Conservation (phyloP, 2,797 vertebrate species). For the Champsocephalus esox region DNA sequence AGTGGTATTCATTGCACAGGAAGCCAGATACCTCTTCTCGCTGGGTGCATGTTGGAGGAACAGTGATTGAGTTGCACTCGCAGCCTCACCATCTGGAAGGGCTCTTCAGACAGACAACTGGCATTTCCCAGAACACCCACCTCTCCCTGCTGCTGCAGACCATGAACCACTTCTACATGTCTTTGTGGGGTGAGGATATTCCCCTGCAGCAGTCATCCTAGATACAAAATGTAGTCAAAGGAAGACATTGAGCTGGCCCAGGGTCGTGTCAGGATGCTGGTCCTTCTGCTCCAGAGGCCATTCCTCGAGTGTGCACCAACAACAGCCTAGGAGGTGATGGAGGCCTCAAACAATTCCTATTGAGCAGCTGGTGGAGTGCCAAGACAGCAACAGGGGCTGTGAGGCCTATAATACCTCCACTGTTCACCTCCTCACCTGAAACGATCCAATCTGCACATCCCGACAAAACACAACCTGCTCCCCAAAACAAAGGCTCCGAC, state of each 20-base stretch:
- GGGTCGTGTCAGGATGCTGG: conserved; percentile 19
- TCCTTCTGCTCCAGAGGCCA: conserved; percentile 20
- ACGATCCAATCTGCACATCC: conserved; percentile 36
- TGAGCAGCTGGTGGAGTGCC: conserved; percentile 42
- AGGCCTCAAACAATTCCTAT: conserved; percentile 26
- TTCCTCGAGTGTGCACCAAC: conserved; percentile 24
- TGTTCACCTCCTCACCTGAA: conserved; percentile 46
- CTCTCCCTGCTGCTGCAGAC: conserved; percentile 43
- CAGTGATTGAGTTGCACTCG: conserved; percentile 64
- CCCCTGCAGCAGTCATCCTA: conserved; percentile 2
- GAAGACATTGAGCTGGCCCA: conserved; percentile 15
- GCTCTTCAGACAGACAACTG: conserved; percentile 48
- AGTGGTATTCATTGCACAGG: conserved; percentile 33
- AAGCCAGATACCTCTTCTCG: conserved; percentile 38
- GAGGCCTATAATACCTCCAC: conserved; percentile 44
- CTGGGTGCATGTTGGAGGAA: conserved; percentile 46
- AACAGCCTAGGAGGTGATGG: conserved; percentile 27
- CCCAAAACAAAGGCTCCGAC: conserved; percentile 24
- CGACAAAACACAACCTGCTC: conserved; percentile 35
- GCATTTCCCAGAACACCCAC: conserved; percentile 46
- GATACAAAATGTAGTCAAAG: conserved; percentile 18
- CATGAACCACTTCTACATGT: conserved; percentile 55
- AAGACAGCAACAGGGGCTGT: conserved; percentile 31
- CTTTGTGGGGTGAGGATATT: conserved; percentile 37
- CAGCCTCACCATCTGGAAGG: conserved; percentile 69